These are phyloP conservation scores for human (Homo sapiens) DNA, from an alignment of 2,113 vertebrate species.

Conservation along the genomic window DNA sequence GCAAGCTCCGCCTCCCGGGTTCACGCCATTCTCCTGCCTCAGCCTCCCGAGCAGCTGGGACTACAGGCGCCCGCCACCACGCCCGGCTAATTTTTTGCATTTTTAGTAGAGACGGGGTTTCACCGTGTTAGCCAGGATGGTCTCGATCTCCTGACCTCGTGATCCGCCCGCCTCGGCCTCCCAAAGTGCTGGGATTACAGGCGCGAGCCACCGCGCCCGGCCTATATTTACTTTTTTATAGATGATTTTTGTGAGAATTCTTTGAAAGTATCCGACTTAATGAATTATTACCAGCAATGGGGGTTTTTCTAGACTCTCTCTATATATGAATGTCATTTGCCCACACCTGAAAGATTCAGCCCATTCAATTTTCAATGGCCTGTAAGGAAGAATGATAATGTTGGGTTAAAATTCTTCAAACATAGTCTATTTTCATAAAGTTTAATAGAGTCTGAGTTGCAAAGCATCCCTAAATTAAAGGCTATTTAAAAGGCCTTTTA, in stretches of 20 bases:
- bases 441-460: background rate
- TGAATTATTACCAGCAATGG: background rate
- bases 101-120: too few relatives aligned
- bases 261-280: background rate
- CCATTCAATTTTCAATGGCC: background rate
- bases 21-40: too few relatives aligned
- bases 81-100: too few relatives aligned
- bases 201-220: too few relatives aligned
- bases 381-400: background rate
- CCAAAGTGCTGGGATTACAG: too few relatives aligned
- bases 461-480: background rate
- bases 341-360: background rate
- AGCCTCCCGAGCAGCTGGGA: too few relatives aligned
- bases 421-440: background rate
- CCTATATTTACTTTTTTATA: background rate
- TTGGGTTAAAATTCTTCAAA: constrained; percentile 1
- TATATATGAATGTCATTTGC: background rate
- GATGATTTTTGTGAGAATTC: background rate
- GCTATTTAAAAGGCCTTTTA: background rate
- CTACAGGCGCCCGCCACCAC: too few relatives aligned
- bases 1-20: too few relatives aligned
- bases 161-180: too few relatives aligned
- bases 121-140: too few relatives aligned
- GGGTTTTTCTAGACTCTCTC: background rate
- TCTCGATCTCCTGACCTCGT: too few relatives aligned